Evolutionary conservation across 2,113 vertebrate species (phyloP).

Genomic region (Chlorodrepanis virens): DNA sequence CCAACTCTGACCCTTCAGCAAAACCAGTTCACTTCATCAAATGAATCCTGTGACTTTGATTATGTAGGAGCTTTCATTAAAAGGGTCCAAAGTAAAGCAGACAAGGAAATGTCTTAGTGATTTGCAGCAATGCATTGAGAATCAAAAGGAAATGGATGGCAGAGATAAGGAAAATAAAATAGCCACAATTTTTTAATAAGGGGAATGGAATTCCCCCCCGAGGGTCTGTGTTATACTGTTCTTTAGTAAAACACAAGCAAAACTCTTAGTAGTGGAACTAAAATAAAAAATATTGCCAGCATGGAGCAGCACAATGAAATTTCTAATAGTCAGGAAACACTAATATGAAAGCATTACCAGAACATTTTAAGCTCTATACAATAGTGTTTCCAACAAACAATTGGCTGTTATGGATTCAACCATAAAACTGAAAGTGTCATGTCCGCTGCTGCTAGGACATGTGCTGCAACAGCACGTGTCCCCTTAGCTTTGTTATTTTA

Average conservation of each 20-base stretch:
- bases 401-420: not conserved
- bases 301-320: not conserved
- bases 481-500: not conserved
- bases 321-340: not conserved
- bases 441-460: not conserved
- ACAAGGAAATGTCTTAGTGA: slow-evolving; percentile 55
- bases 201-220: slow-evolving; percentile 1
- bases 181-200: slow-evolving; percentile 42
- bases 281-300: slow-evolving; percentile 2
- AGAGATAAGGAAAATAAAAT: slow-evolving; percentile 66
- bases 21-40: slow-evolving; percentile 43
- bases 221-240: not conserved
- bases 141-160: slow-evolving; percentile 56
- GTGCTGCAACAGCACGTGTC: not conserved
- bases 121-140: slow-evolving; percentile 48
- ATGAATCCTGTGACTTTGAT: slow-evolving; percentile 58
- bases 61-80: slow-evolving; percentile 47
- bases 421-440: not conserved
- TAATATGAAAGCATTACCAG: not conserved
- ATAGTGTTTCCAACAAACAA: not conserved
- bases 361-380: not conserved
- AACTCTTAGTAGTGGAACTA: not conserved
- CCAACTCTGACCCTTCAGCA: slow-evolving; percentile 55
- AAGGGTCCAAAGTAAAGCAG: slow-evolving; percentile 57
- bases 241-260: slow-evolving; percentile 4